phyloP scores from a whole-genome alignment of 2,797 vertebrate genomes.

The Numenius phaeopus region DNA sequence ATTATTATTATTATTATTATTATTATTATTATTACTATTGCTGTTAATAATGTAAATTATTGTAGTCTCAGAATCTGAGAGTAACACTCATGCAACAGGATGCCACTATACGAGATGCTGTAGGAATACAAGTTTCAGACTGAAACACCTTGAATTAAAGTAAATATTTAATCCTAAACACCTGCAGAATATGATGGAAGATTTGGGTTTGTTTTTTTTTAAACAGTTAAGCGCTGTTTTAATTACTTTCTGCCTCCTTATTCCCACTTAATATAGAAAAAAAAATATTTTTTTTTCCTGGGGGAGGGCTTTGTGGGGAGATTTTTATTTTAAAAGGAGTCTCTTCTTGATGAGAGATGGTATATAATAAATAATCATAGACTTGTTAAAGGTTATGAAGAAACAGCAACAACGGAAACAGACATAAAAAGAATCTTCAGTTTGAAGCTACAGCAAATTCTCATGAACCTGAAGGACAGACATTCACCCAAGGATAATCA shows the following conservation, averaged over 20 bases:
- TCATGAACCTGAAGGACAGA: not conserved
- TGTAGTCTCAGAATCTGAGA: not conserved
- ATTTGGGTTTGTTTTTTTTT: not conserved
- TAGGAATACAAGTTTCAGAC: not conserved
- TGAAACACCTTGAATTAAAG: not conserved
- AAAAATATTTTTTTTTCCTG: not conserved
- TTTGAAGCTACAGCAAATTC: not conserved
- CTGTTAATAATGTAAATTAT: not conserved
- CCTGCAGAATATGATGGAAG: accelerated
- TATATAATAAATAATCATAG: not conserved
- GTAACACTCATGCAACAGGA: not conserved
- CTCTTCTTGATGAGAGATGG: not conserved
- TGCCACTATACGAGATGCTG: not conserved
- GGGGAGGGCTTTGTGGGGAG: not conserved
- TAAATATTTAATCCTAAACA: not conserved
- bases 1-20: no score
- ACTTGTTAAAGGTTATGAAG: not conserved
- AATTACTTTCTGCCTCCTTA: not conserved
- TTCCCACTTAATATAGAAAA: not conserved
- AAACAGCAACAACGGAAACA: not conserved
- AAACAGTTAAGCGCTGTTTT: not conserved
- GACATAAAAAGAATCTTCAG: not conserved
- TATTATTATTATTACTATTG: not conserved
- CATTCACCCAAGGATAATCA: not conserved
- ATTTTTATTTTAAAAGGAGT: not conserved